Conservation (phyloP, 2,113 vertebrate species). For the Dicrurus megarhynchus region DNA sequence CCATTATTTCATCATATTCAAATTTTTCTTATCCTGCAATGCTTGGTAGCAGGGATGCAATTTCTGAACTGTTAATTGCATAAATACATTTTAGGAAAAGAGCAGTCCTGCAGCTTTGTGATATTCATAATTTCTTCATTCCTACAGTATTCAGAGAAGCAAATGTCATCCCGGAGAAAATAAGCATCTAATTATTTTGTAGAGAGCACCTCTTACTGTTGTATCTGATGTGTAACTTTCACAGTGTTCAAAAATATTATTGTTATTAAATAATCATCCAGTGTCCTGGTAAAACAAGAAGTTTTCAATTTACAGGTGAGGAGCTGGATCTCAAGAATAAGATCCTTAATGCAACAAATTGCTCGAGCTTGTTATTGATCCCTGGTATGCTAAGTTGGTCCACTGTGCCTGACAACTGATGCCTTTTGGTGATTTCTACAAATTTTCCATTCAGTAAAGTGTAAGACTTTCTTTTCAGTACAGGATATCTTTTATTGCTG, state of each 20-base stretch:
- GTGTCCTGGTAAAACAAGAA: not conserved
- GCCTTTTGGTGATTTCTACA: not conserved
- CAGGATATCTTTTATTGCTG: not conserved
- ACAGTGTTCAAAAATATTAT: not conserved
- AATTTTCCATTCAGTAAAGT: not conserved
- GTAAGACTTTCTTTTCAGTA: not conserved
- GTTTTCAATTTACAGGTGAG: not conserved
- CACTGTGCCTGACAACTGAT: not conserved
- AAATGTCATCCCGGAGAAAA: not conserved
- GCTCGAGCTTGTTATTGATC: not conserved
- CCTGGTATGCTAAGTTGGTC: not conserved
- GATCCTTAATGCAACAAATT: not conserved
- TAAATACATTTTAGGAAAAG: not conserved
- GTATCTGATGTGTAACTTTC: not conserved
- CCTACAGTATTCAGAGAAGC: not conserved
- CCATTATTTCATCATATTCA: not conserved
- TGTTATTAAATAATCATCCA: not conserved
- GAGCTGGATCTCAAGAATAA: not conserved
- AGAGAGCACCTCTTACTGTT: not conserved
- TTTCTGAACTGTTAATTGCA: not conserved
- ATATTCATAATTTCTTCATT: not conserved
- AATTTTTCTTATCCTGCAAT: not conserved
- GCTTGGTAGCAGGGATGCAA: not conserved
- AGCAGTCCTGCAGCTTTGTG: not conserved
- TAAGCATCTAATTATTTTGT: not conserved